A percentile compares a stretch with the other conserved stretches of the same genome.
phyloP scores from a whole-genome alignment of 37 sponge, comb jelly and placozoan species.

The Halisarca cf. caerulea region DNA sequence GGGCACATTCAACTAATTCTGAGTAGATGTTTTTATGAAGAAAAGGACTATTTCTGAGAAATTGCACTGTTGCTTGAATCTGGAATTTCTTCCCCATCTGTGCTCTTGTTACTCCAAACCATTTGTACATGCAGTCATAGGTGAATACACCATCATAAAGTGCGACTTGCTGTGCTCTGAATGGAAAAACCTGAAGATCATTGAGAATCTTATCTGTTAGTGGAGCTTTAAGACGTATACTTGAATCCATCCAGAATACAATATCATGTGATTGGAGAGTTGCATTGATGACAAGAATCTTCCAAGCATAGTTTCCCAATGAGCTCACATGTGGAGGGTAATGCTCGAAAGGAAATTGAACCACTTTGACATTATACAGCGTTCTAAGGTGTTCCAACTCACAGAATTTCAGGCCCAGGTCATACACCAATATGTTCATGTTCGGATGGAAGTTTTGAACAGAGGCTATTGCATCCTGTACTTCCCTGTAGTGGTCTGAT shows the following conservation, averaged over 20 bases:
- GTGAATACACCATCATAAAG: not conserved
- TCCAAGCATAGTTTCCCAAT: slow-evolving; percentile 22
- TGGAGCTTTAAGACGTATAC: slow-evolving; percentile 19
- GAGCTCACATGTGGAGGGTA: slow-evolving; percentile 21
- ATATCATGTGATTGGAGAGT: slow-evolving; percentile 22
- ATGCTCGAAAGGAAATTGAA: slow-evolving; percentile 12
- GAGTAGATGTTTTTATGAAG: not conserved
- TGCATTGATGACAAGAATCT: not conserved
- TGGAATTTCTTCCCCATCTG: not conserved
- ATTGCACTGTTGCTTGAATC: not conserved
- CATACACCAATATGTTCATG: slow-evolving; percentile 9
- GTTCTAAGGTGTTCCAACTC: not conserved
- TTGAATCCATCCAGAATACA: slow-evolving; percentile 29
- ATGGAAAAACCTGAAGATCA: not conserved
- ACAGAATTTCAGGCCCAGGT: slow-evolving; percentile 3
- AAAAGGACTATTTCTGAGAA: not conserved
- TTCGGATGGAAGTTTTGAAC: slow-evolving; percentile 13
- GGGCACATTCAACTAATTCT: slow-evolving; percentile 25
- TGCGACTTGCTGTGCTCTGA: no score
- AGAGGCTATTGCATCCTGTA: slow-evolving; percentile 8
- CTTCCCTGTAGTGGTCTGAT: slow-evolving; percentile 13
- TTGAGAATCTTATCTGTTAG: not conserved
- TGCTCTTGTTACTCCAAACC: not conserved
- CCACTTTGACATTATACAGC: slow-evolving; percentile 22
- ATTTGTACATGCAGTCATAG: not conserved